Percentiles rank a stretch among this genome's conserved stretches.
Conservation (phyloP, 2,888 invertebrate genomes). For the Baronia brevicornis region DNA sequence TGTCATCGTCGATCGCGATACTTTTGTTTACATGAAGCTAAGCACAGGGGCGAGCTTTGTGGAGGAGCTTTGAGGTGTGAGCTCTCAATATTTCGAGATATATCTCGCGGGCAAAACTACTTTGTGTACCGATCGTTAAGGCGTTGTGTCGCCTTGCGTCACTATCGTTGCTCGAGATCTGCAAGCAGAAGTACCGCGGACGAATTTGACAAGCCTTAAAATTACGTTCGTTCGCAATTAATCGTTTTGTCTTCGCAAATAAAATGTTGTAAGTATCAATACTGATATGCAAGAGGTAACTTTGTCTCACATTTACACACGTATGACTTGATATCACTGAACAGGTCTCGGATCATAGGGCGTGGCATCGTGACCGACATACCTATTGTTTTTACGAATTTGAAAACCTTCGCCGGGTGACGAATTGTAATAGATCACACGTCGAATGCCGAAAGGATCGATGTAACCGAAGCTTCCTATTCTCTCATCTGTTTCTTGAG, state of each 20-base stretch:
- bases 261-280: constrained; percentile 43
- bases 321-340: constrained; percentile 36
- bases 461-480: constrained; percentile 92
- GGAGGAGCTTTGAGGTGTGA: too few relatives aligned
- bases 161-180: too few relatives aligned
- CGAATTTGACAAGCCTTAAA: too few relatives aligned
- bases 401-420: constrained; percentile 86
- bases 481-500: constrained; percentile 71
- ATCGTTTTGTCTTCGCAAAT: constrained; percentile 44
- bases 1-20: too few relatives aligned
- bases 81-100: too few relatives aligned
- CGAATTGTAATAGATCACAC: constrained; percentile 90
- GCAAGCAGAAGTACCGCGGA: too few relatives aligned
- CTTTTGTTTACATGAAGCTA: too few relatives aligned
- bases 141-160: too few relatives aligned
- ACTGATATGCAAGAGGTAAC: constrained; percentile 68
- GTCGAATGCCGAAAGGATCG: constrained; percentile 91
- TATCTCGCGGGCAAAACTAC: too few relatives aligned
- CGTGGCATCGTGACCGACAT: constrained; percentile 85
- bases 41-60: too few relatives aligned
- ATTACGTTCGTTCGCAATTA: constrained; percentile 62
- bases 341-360: constrained; percentile 84
- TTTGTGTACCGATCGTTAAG: too few relatives aligned
- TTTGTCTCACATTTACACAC: constrained; percentile 34
- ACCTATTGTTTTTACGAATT: constrained; percentile 89